Evolutionary conservation across 53 echinoderm and acorn worm genomes (phyloP).

Genomic region (Astropecten irregularis): DNA sequence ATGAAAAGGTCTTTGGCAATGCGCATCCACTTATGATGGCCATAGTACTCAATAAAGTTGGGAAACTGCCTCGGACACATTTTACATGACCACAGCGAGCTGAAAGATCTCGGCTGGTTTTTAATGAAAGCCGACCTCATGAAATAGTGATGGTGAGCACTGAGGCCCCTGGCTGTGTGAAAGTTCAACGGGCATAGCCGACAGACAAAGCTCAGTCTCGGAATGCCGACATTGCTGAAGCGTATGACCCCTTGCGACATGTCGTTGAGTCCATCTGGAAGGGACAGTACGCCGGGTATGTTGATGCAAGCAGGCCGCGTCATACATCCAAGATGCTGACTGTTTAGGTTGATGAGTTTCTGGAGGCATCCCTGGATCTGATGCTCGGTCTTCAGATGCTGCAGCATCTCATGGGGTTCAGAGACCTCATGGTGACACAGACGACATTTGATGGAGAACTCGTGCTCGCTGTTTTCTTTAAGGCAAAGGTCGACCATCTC

Average conservation of each 20-base stretch:
- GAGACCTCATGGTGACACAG: conserved; percentile 31
- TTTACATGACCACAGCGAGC: conserved; percentile 20
- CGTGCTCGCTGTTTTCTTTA: not conserved
- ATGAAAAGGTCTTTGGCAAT: conserved; percentile 42
- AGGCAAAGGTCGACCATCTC: conserved; percentile 5
- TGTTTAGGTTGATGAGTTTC: conserved; percentile 53
- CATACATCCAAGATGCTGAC: conserved; percentile 47
- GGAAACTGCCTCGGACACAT: conserved; percentile 47
- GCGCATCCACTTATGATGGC: conserved; percentile 60
- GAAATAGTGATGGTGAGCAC: conserved; percentile 44
- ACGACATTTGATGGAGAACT: conserved; percentile 54
- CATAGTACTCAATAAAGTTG: conserved; percentile 48
- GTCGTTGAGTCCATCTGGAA: conserved; percentile 55
- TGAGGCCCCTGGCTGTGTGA: conserved; percentile 37
- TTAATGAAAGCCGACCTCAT: not conserved
- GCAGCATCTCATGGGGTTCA: conserved; percentile 32
- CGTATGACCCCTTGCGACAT: conserved; percentile 52
- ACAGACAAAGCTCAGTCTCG: conserved; percentile 45
- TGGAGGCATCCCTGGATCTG: conserved; percentile 33
- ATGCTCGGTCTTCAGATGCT: conserved; percentile 36
- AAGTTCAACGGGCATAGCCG: conserved; percentile 52
- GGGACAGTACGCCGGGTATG: conserved; percentile 35
- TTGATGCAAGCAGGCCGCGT: conserved; percentile 41
- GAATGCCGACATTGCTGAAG: conserved; percentile 23
- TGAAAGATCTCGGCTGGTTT: not conserved